A percentile compares a stretch with the other conserved stretches of the same genome.
phyloP scores from a whole-genome alignment of 2,113 vertebrate species.

The Brachirus orientalis region DNA sequence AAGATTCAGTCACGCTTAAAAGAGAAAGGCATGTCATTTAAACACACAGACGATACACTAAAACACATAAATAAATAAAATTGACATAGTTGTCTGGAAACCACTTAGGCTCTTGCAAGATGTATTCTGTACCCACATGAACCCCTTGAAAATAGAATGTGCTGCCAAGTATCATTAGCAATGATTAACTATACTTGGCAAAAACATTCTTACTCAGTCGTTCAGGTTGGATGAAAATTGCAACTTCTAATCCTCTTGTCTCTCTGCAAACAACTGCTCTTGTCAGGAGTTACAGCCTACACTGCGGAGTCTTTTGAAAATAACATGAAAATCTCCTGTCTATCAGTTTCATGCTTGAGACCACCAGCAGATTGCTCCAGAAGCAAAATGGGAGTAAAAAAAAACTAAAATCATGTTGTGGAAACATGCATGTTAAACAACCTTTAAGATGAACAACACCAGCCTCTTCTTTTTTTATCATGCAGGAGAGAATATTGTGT shows the following conservation, averaged over 20 bases:
- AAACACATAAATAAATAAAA: constrained; percentile 10
- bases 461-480: constrained; percentile 21
- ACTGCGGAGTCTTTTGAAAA: constrained; percentile 28
- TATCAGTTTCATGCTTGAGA: constrained; percentile 41
- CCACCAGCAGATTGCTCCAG: constrained; percentile 11
- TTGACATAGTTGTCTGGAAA: constrained; percentile 33
- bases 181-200: constrained; percentile 19
- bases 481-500: constrained; percentile 3
- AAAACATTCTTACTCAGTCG: constrained; percentile 30
- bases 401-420: constrained; percentile 21
- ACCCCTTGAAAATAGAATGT: constrained; percentile 7
- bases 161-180: constrained; percentile 56
- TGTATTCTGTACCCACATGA: constrained; percentile 41
- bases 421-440: constrained; percentile 11
- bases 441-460: background rate
- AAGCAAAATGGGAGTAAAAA: constrained; percentile 23
- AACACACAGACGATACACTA: background rate
- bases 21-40: constrained; percentile 30
- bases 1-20: constrained; percentile 32
- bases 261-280: constrained; percentile 25
- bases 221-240: constrained; percentile 35
- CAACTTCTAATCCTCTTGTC: constrained; percentile 32
- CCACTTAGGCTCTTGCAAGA: constrained; percentile 64
- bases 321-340: constrained; percentile 27
- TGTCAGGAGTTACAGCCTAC: constrained; percentile 28